Evolutionary conservation across 2,113 vertebrate genomes (phyloP).

Genomic region (Zapornia atra): DNA sequence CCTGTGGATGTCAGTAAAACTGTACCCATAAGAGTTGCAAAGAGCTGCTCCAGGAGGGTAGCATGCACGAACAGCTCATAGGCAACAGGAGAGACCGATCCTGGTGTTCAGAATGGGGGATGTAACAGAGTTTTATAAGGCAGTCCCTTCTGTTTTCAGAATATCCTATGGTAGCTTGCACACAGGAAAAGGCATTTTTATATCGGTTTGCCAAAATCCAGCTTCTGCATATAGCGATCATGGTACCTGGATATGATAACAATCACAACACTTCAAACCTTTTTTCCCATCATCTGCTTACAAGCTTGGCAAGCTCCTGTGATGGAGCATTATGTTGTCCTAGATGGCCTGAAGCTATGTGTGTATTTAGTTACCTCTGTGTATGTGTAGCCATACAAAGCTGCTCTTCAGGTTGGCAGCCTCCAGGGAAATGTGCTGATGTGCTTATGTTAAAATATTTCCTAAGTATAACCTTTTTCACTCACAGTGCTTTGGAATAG

Average conservation of each 20-base stretch:
- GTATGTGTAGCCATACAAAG: neutral
- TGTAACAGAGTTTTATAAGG: neutral
- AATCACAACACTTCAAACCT: neutral
- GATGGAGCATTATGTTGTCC: neutral
- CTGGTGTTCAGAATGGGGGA: neutral
- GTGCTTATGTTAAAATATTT: neutral
- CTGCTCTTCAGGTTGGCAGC: neutral
- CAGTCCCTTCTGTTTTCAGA: neutral
- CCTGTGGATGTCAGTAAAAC: neutral
- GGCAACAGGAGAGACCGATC: neutral
- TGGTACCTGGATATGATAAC: neutral
- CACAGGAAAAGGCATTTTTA: neutral
- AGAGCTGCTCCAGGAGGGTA: neutral
- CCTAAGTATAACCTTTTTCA: neutral
- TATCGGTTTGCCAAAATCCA: neutral
- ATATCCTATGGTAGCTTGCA: neutral
- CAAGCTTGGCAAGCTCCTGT: neutral
- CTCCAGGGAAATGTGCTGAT: neutral
- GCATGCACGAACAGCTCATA: rapidly evolving
- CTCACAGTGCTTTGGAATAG: neutral
- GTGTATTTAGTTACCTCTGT: no score
- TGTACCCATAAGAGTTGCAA: neutral
- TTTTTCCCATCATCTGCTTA: neutral
- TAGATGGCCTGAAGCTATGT: neutral
- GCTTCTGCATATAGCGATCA: neutral